Conservation (phyloP, 2,888 invertebrate species). For the Tetragonula carbonaria region DNA sequence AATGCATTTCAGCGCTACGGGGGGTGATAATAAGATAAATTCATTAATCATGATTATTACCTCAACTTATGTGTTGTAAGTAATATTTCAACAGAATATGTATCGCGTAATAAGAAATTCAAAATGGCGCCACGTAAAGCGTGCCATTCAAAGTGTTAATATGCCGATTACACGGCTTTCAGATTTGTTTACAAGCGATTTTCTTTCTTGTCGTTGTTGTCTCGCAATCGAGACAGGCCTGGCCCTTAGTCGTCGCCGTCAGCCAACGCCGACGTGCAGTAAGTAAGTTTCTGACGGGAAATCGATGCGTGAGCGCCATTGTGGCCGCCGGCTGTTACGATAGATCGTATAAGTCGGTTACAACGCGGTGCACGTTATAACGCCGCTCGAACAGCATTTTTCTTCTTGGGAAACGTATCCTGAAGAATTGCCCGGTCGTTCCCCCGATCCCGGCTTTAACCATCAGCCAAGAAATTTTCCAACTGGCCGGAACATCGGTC, state of each 20-base stretch:
- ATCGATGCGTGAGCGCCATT: slow-evolving; percentile 75
- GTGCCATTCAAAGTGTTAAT: neutral
- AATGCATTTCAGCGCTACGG: too few relatives aligned
- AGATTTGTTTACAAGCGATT: slow-evolving; percentile 62
- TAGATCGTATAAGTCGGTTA: slow-evolving; percentile 69
- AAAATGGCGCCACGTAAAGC: too few relatives aligned
- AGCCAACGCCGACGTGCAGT: slow-evolving; percentile 68
- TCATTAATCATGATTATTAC: too few relatives aligned
- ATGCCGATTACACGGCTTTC: slow-evolving; percentile 37
- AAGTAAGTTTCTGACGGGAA: slow-evolving; percentile 76
- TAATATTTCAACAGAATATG: too few relatives aligned
- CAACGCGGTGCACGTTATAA: slow-evolving; percentile 61
- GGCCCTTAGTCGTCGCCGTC: slow-evolving; percentile 58
- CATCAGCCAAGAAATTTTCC: neutral
- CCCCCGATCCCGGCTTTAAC: neutral
- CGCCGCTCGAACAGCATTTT: slow-evolving; percentile 41
- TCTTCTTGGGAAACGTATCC: slow-evolving; percentile 19
- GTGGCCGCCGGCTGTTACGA: slow-evolving; percentile 66
- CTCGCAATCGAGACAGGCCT: slow-evolving; percentile 42
- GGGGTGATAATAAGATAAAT: too few relatives aligned
- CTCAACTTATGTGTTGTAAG: too few relatives aligned
- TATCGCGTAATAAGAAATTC: too few relatives aligned
- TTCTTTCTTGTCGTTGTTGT: slow-evolving; percentile 59
- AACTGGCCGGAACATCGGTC: neutral
- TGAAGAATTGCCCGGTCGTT: slow-evolving; percentile 24